Base-by-base conservation (phyloP, 1,140 invertebrate genomes). In the Cyrtorhinus lividipennis region DNA sequence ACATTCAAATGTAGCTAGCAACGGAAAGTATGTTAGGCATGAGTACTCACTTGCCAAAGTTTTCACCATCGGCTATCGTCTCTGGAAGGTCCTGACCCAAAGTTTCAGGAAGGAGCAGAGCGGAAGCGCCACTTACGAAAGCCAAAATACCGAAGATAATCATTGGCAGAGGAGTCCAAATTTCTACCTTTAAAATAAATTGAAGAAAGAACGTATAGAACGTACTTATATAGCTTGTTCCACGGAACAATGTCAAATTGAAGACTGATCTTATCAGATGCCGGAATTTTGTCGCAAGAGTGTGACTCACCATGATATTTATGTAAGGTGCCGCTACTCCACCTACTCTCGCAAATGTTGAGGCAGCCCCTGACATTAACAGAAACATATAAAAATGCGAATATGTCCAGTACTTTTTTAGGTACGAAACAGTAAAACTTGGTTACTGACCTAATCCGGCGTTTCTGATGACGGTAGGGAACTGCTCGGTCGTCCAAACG, bases 381-480 rank as follows among this genome's bases (percentile, higher is more conserved):
- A n/a, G n/a, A n/a, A n/a, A n/a, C n/a, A n/a, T 38, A 15, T 38
- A 5, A 38, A 38, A 38, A 5, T 15, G 30, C 15, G 30, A 38
- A 38, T 15, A 8, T 38, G 15, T 38, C 30, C 30, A 38, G 5
- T 38, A 5, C 15, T 8, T 8, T 38, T 38, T 8, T 38, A 38
- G 15, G 30, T 8, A 38, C 30, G 30, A 38, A 38, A 38, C 30
- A 38, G 15, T 38, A 8, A 38, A 38, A 38, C 5, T 38, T 15
- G 30, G 30, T 38, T n/a, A 8, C 48, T 12, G 5, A 53, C 48
- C 48, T 53, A 53, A 20, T 53, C 81, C 87, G 48, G 85, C 83
- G 69, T 87, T 90, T 61, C 90, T 76, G 44, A 92, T 82, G 5
- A 87, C 82, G 0, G 90, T 92, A 0, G 90, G 89, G 68, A 88